phyloP scores from a whole-genome alignment of 2,888 invertebrate species.

The Euplagia quadripunctaria region DNA sequence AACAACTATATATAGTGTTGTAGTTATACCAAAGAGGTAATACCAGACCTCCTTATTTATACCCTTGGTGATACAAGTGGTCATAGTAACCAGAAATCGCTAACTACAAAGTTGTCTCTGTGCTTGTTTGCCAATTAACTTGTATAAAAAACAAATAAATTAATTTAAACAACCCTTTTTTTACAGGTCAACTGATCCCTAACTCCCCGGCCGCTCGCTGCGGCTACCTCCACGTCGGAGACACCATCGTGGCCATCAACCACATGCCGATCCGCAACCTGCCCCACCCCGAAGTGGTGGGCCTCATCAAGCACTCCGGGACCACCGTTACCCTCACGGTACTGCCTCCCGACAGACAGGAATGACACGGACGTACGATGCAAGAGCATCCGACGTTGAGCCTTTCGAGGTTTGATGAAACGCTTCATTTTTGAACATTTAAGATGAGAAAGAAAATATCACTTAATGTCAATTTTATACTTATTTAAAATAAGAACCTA shows the following conservation, averaged over 20 bases:
- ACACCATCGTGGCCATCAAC: conserved; percentile 98
- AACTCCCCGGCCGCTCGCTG: conserved; percentile 98
- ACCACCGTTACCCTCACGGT: conserved; percentile 95
- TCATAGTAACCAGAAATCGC: too few relatives aligned
- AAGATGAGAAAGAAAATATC: not conserved
- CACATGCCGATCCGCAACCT: conserved; percentile 96
- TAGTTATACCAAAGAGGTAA: too few relatives aligned
- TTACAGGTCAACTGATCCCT: conserved; percentile 95
- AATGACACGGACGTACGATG: conserved; percentile 49
- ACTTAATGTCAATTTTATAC: not conserved
- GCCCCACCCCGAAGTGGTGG: conserved; percentile 98
- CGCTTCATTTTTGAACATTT: conserved; percentile 18
- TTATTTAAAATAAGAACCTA: not conserved
- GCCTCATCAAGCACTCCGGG: conserved; percentile 98
- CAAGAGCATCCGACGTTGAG: not conserved
- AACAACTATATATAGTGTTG: too few relatives aligned
- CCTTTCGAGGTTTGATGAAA: conserved; percentile 11
- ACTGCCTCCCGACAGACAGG: conserved; percentile 56
- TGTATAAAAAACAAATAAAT: too few relatives aligned
- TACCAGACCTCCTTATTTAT: too few relatives aligned
- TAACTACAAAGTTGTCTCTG: too few relatives aligned
- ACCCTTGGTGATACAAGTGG: too few relatives aligned
- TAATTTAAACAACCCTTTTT: not conserved
- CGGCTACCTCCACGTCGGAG: conserved; percentile 96
- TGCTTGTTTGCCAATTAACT: too few relatives aligned